phyloP scores from a whole-genome alignment of 30 jellyfish, hydroid and myxozoan genomes.

The Morbakka virulenta region DNA sequence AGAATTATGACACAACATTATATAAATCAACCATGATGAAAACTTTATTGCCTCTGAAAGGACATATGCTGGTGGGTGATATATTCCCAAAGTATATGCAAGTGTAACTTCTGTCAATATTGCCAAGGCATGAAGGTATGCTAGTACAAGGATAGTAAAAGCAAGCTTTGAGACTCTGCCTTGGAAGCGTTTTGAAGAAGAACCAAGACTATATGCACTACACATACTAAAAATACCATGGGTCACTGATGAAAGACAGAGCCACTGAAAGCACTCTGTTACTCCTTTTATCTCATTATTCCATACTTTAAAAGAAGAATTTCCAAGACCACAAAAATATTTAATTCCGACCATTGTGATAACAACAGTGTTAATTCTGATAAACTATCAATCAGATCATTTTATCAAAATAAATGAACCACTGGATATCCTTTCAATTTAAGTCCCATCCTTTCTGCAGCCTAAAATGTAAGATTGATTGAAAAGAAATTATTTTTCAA shows the following conservation, averaged over 20 bases:
- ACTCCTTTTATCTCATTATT: slow-evolving; percentile 29
- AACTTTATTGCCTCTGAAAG: slow-evolving; percentile 55
- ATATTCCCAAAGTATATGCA: slow-evolving; percentile 32
- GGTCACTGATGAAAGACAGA: slow-evolving; percentile 47
- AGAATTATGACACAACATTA: slow-evolving; percentile 28
- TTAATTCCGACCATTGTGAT: slow-evolving; percentile 31
- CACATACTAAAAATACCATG: slow-evolving; percentile 51
- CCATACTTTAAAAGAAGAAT: slow-evolving; percentile 59
- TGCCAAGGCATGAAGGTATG: slow-evolving; percentile 20
- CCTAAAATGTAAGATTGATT: too few species aligned
- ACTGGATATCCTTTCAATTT: too few species aligned
- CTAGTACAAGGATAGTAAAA: neutral
- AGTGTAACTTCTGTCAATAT: slow-evolving; percentile 34
- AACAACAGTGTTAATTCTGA: too few species aligned
- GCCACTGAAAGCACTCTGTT: slow-evolving; percentile 84
- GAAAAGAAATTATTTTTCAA: too few species aligned
- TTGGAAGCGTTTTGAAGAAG: neutral
- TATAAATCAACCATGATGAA: slow-evolving; percentile 75
- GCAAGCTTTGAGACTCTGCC: slow-evolving; percentile 33
- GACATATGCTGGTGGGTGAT: slow-evolving; percentile 82
- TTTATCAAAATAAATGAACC: too few species aligned
- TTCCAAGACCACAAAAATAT: slow-evolving; percentile 50
- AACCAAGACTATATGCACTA: slow-evolving; percentile 47
- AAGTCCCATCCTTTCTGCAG: too few species aligned
- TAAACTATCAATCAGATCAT: too few species aligned